Evolutionary conservation across 2,888 invertebrate genomes (phyloP).

Genomic region (Drosophila mercatorum): DNA sequence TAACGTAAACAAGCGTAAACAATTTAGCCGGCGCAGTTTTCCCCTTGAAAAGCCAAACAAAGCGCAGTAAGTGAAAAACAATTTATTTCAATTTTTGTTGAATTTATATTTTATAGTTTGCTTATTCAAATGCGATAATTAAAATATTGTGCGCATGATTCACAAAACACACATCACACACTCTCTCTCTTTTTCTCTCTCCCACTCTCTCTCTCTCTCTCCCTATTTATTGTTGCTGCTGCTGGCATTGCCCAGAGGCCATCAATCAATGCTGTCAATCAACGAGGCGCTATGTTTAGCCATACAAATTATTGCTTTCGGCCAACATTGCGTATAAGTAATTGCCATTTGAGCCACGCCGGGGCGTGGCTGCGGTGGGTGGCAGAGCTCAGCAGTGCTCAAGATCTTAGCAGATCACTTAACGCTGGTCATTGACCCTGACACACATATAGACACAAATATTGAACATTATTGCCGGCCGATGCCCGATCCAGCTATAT

Average conservation of each 20-base stretch:
- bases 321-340: conserved; percentile 62
- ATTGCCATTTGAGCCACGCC: conserved; percentile 40
- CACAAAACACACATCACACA: conserved; percentile 9
- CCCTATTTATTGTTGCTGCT: conserved; percentile 11
- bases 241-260: conserved; percentile 29
- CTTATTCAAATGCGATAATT: conserved; percentile 66
- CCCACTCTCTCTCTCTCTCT: not conserved
- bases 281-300: conserved; percentile 57
- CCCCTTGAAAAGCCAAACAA: conserved; percentile 32
- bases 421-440: conserved; percentile 34
- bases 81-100: conserved; percentile 39
- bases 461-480: not conserved
- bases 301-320: conserved; percentile 35
- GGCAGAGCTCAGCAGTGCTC: not conserved
- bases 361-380: conserved; percentile 9
- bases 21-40: conserved; percentile 43
- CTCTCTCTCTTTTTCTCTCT: not conserved
- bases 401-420: conserved; percentile 33
- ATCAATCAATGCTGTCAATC: conserved; percentile 74
- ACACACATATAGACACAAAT: not conserved
- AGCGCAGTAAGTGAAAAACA: conserved; percentile 60
- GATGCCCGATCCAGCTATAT: conserved; percentile 3
- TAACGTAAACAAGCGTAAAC: conserved; percentile 37
- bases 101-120: conserved; percentile 38
- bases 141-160: conserved; percentile 68